Evolutionary conservation across 2,113 vertebrate genomes (phyloP).

Genomic region (Gasterosteus nipponicus): DNA sequence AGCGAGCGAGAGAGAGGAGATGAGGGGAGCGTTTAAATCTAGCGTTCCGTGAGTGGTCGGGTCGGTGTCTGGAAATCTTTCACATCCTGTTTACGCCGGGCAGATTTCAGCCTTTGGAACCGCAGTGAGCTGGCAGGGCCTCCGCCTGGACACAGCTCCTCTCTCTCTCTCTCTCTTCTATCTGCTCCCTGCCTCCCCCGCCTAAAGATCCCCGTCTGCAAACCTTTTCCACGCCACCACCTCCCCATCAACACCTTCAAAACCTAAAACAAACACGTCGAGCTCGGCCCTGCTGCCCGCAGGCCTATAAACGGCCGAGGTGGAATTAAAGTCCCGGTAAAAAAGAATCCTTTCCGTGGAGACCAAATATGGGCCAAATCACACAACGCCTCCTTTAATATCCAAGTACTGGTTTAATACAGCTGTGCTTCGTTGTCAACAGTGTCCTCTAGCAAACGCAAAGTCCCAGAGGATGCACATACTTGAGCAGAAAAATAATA

Average conservation of each 20-base stretch:
- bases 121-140: conserved; percentile 77
- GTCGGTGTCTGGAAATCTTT: conserved; percentile 83
- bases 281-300: neutral
- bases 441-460: conserved; percentile 51
- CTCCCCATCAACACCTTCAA: conserved; percentile 64
- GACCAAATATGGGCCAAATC: conserved; percentile 36
- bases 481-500: conserved; percentile 50
- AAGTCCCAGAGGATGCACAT: conserved; percentile 41
- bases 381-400: conserved; percentile 51
- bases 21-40: conserved; percentile 82
- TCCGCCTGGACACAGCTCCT: conserved; percentile 71
- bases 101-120: conserved; percentile 78
- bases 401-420: conserved; percentile 61
- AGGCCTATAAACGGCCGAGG: conserved; percentile 5
- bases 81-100: conserved; percentile 86
- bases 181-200: conserved; percentile 56
- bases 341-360: conserved; percentile 50
- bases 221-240: conserved; percentile 49
- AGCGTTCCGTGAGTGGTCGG: conserved; percentile 80
- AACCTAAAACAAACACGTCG: conserved; percentile 61
- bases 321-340: conserved; percentile 35
- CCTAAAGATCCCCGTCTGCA: conserved; percentile 54
- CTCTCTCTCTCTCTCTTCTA: conserved; percentile 55
- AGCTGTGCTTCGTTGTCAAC: conserved; percentile 61
- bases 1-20: conserved; percentile 56